A percentile compares a stretch with the other conserved stretches of the same genome.
Evolutionary conservation across 2,113 vertebrate genomes (phyloP).

Genomic region (Lanius ludovicianus): DNA sequence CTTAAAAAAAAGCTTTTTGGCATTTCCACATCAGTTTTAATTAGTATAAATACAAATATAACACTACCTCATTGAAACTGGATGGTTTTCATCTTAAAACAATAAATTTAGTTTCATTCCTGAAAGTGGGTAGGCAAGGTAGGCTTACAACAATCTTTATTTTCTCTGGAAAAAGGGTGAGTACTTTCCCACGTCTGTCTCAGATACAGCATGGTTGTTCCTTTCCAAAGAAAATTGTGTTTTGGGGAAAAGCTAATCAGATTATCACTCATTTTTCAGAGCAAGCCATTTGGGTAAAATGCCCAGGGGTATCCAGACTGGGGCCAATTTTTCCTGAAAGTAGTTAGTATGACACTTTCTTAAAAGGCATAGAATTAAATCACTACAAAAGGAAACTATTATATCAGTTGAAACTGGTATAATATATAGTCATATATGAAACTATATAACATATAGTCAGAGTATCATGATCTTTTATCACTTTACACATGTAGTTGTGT

Average conservation of each 20-base stretch:
- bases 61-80: not conserved
- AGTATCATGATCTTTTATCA: not conserved
- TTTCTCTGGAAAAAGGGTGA: not conserved
- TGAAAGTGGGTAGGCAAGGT: not conserved
- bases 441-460: not conserved
- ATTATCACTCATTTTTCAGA: slow-evolving; percentile 1
- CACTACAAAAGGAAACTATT: not conserved
- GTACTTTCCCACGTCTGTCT: not conserved
- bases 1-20: not conserved
- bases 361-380: not conserved
- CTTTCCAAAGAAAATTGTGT: not conserved
- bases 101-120: not conserved
- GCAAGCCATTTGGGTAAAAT: not conserved
- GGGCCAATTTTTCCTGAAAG: not conserved
- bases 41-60: not conserved
- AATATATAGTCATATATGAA: not conserved
- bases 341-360: not conserved
- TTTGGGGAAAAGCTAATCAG: not conserved
- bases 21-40: not conserved
- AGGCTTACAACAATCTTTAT: not conserved
- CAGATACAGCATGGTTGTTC: not conserved
- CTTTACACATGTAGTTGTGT: not conserved
- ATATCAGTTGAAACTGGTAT: not conserved
- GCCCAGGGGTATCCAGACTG: not conserved
- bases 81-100: not conserved